These are phyloP conservation scores for Teinopalpus imperialis DNA, from an alignment of 2,888 invertebrate species.

Conservation along the genomic window DNA sequence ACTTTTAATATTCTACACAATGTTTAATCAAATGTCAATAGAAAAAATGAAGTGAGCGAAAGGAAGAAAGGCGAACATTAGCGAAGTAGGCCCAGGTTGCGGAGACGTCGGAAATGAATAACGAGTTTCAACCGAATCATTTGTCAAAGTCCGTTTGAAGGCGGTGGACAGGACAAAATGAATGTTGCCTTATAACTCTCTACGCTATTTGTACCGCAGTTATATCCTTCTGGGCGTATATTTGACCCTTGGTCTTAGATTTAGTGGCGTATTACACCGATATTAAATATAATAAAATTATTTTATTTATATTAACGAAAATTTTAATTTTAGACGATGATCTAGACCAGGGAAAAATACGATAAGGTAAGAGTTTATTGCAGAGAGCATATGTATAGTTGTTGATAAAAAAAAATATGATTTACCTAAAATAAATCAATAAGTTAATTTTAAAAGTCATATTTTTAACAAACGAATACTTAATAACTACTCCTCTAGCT, in stretches of 20 bases:
- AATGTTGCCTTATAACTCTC: conserved; percentile 35
- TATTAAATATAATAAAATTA: not conserved
- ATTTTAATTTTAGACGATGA: too few species aligned
- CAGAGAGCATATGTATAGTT: too few species aligned
- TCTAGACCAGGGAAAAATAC: too few species aligned
- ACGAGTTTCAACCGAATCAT: conserved; percentile 68
- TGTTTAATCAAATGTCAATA: conserved; percentile 11
- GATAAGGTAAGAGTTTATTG: too few species aligned
- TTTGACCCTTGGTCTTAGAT: not conserved
- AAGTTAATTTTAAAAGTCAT: too few species aligned
- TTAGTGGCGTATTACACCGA: not conserved
- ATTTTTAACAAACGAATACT: too few species aligned
- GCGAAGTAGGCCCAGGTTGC: conserved; percentile 53
- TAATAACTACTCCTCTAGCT: too few species aligned
- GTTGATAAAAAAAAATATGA: too few species aligned
- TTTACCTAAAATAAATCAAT: too few species aligned
- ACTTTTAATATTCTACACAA: too few species aligned
- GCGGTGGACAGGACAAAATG: conserved; percentile 52
- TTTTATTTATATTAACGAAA: too few species aligned
- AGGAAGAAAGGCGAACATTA: conserved; percentile 42
- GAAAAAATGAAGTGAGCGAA: conserved; percentile 35
- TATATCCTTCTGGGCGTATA: conserved; percentile 7
- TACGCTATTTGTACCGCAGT: conserved; percentile 13
- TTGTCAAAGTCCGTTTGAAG: conserved; percentile 67
- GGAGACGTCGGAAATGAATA: conserved; percentile 71